These are phyloP conservation scores for Gymnorhina tibicen DNA, from an alignment of 2,113 vertebrate genomes.

Conservation along the genomic window DNA sequence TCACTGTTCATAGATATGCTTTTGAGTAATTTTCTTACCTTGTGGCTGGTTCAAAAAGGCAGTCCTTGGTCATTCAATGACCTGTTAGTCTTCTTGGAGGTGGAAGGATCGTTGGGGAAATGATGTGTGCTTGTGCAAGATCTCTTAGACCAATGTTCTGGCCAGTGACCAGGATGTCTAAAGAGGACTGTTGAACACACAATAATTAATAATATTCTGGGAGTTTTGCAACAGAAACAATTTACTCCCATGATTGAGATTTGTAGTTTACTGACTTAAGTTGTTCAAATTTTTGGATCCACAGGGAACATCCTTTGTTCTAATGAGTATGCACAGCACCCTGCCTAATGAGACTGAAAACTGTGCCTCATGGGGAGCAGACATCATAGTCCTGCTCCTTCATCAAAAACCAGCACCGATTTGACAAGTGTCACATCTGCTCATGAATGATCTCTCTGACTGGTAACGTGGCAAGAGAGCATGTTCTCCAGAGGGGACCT, in stretches of 20 bases:
- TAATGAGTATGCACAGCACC: background rate
- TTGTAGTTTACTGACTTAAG: background rate
- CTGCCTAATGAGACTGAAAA: background rate
- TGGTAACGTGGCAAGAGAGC: background rate
- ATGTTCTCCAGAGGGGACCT: background rate
- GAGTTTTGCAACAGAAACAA: background rate
- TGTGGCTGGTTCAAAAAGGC: background rate
- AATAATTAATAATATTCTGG: background rate
- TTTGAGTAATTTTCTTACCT: background rate
- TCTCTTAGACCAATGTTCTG: background rate
- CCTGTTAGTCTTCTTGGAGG: background rate
- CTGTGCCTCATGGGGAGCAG: accelerated
- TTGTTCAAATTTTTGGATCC: background rate
- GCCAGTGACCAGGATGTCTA: background rate
- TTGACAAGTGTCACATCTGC: background rate
- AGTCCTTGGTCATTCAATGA: background rate
- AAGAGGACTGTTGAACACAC: background rate
- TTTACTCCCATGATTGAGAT: background rate
- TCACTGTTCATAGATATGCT: background rate
- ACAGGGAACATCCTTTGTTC: background rate
- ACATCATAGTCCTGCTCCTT: background rate
- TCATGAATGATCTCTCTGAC: background rate
- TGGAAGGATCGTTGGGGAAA: background rate
- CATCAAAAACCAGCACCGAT: background rate
- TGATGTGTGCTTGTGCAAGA: background rate